Percentiles rank a stretch among this genome's conserved stretches.
These are phyloP conservation scores for Rhagium mordax DNA, from an alignment of 2,888 invertebrate species.

Conservation along the genomic window DNA sequence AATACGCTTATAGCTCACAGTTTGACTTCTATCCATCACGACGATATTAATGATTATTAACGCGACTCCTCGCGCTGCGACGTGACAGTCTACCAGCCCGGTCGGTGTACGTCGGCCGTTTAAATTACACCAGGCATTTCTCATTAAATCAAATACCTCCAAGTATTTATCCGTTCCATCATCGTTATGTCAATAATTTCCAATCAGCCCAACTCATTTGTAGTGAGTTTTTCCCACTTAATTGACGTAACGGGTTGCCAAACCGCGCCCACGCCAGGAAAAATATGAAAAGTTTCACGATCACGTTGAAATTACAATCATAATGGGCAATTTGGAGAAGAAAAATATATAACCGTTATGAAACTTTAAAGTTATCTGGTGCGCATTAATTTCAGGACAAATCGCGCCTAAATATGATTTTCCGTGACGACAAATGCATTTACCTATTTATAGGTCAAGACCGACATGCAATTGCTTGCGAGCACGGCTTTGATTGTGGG, in stretches of 20 bases:
- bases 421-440: not conserved
- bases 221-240: not conserved
- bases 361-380: too few species aligned
- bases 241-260: not conserved
- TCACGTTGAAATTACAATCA: too few species aligned
- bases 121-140: slow-evolving; percentile 1
- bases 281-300: not conserved
- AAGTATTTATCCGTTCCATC: slow-evolving; percentile 20
- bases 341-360: too few species aligned
- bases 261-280: not conserved
- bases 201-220: not conserved
- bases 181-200: slow-evolving; percentile 20
- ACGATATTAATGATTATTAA: slow-evolving; percentile 16
- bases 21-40: slow-evolving; percentile 10
- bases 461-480: not conserved
- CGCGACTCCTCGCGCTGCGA: not conserved
- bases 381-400: too few species aligned
- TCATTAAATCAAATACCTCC: slow-evolving; percentile 8
- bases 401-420: not conserved
- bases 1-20: not conserved
- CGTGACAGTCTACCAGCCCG: not conserved
- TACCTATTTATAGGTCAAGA: not conserved
- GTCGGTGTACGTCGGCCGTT: not conserved
- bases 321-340: too few species aligned
- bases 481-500: not conserved